Percentiles rank a stretch among this genome's conserved stretches.
Conservation (phyloP, 2,888 invertebrate species). For the Herminia tarsipennalis region DNA sequence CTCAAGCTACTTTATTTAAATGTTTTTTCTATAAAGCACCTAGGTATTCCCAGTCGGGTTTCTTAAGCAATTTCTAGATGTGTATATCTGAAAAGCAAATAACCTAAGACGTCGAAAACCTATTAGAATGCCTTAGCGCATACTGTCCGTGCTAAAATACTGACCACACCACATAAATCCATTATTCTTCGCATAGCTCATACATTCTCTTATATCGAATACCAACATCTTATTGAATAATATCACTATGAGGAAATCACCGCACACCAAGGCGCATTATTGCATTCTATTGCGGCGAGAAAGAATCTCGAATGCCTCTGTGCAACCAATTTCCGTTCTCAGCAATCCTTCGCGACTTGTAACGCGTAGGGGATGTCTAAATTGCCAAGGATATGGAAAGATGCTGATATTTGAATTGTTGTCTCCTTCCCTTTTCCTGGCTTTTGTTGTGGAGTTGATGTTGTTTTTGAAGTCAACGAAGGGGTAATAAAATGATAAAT, state of each 20-base stretch:
- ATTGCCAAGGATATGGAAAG: conserved; percentile 11
- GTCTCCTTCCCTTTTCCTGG: neutral
- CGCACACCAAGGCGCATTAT: conserved; percentile 24
- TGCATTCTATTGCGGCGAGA: conserved; percentile 34
- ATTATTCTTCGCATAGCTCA: neutral
- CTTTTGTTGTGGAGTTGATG: neutral
- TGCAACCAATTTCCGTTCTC: conserved; percentile 37
- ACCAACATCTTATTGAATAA: conserved; percentile 6
- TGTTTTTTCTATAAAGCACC: too few species aligned
- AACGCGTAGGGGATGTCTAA: conserved; percentile 7
- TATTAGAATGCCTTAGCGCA: too few species aligned
- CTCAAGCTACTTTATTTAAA: too few species aligned
- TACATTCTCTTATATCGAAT: conserved; percentile 2
- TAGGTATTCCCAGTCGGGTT: too few species aligned
- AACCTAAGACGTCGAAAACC: too few species aligned
- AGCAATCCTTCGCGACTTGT: conserved; percentile 20
- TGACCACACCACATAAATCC: too few species aligned
- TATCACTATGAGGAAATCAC: conserved; percentile 25
- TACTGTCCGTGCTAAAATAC: too few species aligned
- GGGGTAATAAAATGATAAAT: too few species aligned
- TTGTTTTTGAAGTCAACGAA: neutral
- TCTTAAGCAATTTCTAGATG: too few species aligned
- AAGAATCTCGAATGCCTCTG: conserved; percentile 30
- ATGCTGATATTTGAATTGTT: conserved; percentile 3
- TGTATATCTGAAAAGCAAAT: too few species aligned